phyloP scores from a whole-genome alignment of 2,888 invertebrate genomes.

The Seira musarum region DNA sequence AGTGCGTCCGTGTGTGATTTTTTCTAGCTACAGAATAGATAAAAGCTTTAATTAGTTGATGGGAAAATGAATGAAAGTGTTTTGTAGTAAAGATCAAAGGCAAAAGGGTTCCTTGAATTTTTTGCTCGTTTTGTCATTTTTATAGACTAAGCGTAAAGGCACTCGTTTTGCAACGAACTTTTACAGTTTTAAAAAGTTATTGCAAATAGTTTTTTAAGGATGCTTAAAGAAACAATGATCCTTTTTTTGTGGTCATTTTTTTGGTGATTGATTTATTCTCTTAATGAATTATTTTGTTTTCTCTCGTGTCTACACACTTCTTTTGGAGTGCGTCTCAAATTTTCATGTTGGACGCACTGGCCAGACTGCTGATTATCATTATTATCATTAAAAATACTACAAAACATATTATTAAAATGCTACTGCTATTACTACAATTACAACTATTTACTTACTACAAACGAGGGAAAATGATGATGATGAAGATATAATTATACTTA shows the following conservation, averaged over 20 bases:
- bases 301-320: not conserved
- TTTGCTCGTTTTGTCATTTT: not conserved
- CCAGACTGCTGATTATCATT: constrained; percentile 62
- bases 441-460: constrained; percentile 8
- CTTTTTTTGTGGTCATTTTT: not conserved
- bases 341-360: constrained; percentile 44
- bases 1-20: constrained; percentile 17
- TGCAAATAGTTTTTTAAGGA: not conserved
- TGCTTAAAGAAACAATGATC: no score
- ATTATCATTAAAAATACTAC: constrained; percentile 44
- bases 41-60: not conserved
- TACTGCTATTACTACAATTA: constrained; percentile 35
- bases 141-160: no score
- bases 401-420: constrained; percentile 1
- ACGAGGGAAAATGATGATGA: constrained; percentile 24
- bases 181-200: not conserved
- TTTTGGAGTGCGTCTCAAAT: constrained; percentile 51
- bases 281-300: not conserved
- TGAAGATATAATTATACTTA: constrained; percentile 44
- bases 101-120: not conserved
- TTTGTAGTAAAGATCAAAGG: not conserved
- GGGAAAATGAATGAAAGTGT: not conserved
- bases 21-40: not conserved
- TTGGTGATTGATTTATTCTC: no score
- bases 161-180: no score